Base-by-base conservation (phyloP, 2,797 vertebrate species). In the Stomatorhinus walkeri region DNA sequence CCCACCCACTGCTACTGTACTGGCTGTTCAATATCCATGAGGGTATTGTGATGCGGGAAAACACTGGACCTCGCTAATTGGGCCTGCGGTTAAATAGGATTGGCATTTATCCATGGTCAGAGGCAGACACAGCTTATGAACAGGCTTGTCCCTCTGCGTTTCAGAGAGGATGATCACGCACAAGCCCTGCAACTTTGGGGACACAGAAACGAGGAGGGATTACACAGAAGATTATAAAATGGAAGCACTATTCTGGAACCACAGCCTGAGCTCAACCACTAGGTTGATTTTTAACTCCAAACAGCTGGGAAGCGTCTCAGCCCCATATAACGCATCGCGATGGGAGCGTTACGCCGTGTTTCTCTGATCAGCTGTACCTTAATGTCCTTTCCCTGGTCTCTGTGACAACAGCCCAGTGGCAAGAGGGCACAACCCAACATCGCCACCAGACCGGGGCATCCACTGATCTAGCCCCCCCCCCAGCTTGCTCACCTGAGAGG, bases 401-500 rank as follows among this genome's bases (percentile, higher is more conserved):
- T 9, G 1, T n/a, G 79, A 48, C 36, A 22, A 4, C 1, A 19
- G 16, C 72, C 36, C 36, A 14, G 72, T 79, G 16, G 64, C 64
- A 68, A 28, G 24, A 19, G 12, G 36, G 16, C 72, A 36, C 0
- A 43, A 81, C 16, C 36, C 36, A 36, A 79, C 36, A 79, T 19
- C 2, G 40, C 36, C 72, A 43, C 14, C 6, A 43, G 72, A n/a
- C 72, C 1, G 32, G 16, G 36, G 16, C 7, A 36, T 16, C 28
- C 68, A 1, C 32, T 6, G 36, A 16, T 2, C 4, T 1, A n/a
- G 5, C 72, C 32, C 61, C 24, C 28, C 72, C 32, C 61, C 24
- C 28, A 8, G 16, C 12, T 24, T 28, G 59, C 86, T 90, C 95
- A 97, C 98, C 98, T 96, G 98, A 99, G 93, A 99, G 96, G 92